These are phyloP conservation scores for Porites rus DNA, from an alignment of 92 coral and sea anemone genomes.

Conservation along the genomic window DNA sequence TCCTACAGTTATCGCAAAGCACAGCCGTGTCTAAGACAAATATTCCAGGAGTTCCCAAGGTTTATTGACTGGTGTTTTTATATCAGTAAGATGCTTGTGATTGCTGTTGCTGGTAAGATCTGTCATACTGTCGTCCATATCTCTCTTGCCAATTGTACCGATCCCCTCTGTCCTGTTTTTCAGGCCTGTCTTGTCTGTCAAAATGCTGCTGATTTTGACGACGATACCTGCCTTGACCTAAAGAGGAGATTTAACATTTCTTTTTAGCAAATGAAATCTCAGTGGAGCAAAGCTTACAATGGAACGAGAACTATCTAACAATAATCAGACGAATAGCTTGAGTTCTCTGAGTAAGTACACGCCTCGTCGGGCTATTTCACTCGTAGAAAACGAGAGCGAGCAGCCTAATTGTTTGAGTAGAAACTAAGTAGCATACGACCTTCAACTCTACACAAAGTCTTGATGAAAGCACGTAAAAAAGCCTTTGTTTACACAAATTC, in stretches of 20 bases:
- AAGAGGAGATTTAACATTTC: neutral
- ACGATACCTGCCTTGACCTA: conserved; percentile 53
- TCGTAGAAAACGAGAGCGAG: no score
- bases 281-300: neutral
- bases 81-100: conserved; percentile 15
- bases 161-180: conserved; percentile 43
- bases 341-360: no score
- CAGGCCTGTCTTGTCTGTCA: conserved; percentile 49
- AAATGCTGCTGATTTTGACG: conserved; percentile 42
- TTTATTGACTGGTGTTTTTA: neutral
- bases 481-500: no score
- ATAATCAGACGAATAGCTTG: no score
- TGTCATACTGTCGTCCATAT: conserved; percentile 32
- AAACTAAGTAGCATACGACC: no score
- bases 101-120: conserved; percentile 23
- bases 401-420: no score
- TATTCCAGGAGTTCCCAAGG: neutral
- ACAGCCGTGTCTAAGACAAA: no score
- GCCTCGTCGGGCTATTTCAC: no score
- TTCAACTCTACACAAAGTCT: no score
- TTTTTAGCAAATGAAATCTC: no score
- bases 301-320: neutral
- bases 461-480: no score
- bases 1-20: no score
- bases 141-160: conserved; percentile 45